Conservation (phyloP, 2,888 invertebrate genomes). For the Drosophila mercatorum region DNA sequence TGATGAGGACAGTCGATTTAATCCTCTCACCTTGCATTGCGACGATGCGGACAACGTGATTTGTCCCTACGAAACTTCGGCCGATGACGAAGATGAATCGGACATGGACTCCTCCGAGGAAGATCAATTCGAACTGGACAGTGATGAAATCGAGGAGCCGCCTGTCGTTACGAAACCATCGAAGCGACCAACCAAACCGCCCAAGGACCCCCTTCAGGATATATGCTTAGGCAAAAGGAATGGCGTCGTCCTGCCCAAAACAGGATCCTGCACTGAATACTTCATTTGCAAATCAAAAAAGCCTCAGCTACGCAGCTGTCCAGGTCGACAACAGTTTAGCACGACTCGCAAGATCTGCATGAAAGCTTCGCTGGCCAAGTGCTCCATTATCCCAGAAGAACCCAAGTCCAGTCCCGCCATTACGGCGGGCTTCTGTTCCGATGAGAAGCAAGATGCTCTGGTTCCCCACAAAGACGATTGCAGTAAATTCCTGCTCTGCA, state of each 20-base stretch:
- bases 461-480: conserved; percentile 66
- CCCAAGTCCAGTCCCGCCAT: conserved; percentile 32
- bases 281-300: conserved; percentile 60
- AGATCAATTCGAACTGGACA: conserved; percentile 14
- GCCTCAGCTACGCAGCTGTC: conserved; percentile 50
- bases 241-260: conserved; percentile 54
- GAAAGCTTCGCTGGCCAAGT: conserved; percentile 52
- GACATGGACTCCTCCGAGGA: conserved; percentile 18
- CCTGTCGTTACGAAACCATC: not conserved
- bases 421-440: conserved; percentile 54
- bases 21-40: conserved; percentile 57
- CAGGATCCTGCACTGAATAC: conserved; percentile 65
- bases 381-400: conserved; percentile 14
- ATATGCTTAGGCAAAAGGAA: conserved; percentile 52
- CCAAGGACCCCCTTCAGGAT: not conserved
- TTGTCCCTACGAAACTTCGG: conserved; percentile 47
- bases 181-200: conserved; percentile 2
- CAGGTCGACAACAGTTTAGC: conserved; percentile 60
- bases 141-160: conserved; percentile 23
- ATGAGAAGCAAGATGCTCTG: conserved; percentile 52
- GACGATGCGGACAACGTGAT: conserved; percentile 51
- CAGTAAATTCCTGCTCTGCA: conserved; percentile 68
- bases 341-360: conserved; percentile 49
- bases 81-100: conserved; percentile 18
- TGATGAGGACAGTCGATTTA: conserved; percentile 64